These are phyloP conservation scores for Zaprionus bogoriensis DNA, from an alignment of 2,888 invertebrate species.

Conservation along the genomic window DNA sequence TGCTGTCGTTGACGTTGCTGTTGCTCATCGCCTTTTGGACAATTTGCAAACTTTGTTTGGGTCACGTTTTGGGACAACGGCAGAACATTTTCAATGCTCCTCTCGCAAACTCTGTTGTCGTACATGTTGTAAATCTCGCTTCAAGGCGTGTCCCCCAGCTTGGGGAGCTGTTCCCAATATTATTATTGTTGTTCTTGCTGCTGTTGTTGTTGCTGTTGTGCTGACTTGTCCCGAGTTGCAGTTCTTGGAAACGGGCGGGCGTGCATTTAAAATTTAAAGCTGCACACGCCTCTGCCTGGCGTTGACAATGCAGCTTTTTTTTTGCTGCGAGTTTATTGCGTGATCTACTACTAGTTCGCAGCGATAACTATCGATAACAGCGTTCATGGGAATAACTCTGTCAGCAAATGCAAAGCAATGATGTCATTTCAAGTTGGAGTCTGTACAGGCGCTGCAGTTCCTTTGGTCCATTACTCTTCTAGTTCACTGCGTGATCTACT, in stretches of 20 bases:
- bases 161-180: conserved; percentile 35
- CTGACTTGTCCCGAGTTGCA: conserved; percentile 31
- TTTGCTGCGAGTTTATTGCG: no score
- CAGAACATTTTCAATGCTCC: conserved; percentile 42
- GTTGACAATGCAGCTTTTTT: not conserved
- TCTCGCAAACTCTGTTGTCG: conserved; percentile 58
- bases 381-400: not conserved
- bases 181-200: conserved; percentile 15
- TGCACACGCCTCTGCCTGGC: conserved; percentile 21
- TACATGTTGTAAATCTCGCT: conserved; percentile 74
- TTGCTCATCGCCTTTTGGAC: conserved; percentile 51
- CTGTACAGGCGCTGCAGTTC: no score
- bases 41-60: conserved; percentile 71
- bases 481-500: no score
- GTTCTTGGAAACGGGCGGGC: conserved; percentile 68
- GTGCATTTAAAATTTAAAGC: conserved; percentile 56
- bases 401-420: no score
- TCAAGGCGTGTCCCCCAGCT: conserved; percentile 58
- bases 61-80: conserved; percentile 65
- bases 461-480: not conserved
- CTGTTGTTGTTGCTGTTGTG: conserved; percentile 7
- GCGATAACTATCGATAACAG: not conserved
- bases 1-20: conserved; percentile 17
- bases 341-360: no score
- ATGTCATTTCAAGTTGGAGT: no score